Conservation (phyloP, 2,113 vertebrate species). For the Arenaria interpres region DNA sequence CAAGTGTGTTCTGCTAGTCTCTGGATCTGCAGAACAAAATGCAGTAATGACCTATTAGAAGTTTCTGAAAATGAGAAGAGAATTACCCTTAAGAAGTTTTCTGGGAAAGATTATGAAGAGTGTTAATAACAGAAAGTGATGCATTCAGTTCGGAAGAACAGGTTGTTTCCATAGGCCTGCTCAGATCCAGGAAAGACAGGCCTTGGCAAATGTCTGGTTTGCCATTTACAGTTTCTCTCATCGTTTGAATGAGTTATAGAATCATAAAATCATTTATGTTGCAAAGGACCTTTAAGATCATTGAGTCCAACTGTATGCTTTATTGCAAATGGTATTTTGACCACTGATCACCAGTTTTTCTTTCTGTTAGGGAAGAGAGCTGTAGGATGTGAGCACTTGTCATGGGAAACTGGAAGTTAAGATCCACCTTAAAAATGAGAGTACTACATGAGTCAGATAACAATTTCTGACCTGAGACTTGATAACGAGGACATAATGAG, state of each 20-base stretch:
- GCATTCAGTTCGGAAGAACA: background rate
- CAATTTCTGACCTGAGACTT: background rate
- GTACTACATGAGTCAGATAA: background rate
- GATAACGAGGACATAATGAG: background rate
- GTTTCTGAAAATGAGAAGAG: background rate
- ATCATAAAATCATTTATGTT: background rate
- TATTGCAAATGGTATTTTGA: background rate
- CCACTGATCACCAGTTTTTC: background rate
- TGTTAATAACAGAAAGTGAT: background rate
- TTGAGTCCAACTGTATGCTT: fast-evolving
- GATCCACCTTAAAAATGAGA: background rate
- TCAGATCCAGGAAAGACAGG: background rate
- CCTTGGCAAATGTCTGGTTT: background rate
- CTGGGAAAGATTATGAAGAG: background rate
- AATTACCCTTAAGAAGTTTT: background rate
- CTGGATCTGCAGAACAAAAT: background rate
- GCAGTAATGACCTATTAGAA: background rate
- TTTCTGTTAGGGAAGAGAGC: background rate
- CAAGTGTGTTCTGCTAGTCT: background rate
- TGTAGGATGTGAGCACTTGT: background rate
- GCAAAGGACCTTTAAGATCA: background rate
- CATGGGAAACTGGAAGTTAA: background rate
- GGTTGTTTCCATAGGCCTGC: background rate
- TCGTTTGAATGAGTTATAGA: background rate
- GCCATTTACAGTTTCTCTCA: background rate